phyloP scores from a whole-genome alignment of 2,797 vertebrate species.

The Epinephelus coioides region DNA sequence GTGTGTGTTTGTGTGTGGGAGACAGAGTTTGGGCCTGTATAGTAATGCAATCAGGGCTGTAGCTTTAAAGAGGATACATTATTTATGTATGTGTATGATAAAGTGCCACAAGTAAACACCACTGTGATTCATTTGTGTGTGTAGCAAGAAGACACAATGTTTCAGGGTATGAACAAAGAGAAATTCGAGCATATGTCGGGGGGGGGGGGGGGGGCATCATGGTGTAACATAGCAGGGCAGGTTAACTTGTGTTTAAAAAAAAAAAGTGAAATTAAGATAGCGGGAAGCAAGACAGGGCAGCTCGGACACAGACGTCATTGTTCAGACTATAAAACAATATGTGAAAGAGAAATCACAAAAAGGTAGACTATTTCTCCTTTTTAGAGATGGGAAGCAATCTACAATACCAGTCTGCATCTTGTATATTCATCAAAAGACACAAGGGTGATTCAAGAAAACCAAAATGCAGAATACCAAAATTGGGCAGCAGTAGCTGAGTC shows the following conservation, averaged over 20 bases:
- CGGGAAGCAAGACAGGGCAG: not conserved
- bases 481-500: no score
- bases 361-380: no score
- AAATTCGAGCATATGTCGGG: not conserved
- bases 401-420: no score
- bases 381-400: no score
- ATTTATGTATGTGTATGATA: conserved; percentile 24
- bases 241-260: not conserved
- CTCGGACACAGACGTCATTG: not conserved
- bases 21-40: conserved; percentile 31
- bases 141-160: conserved; percentile 7
- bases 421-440: no score
- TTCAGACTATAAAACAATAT: not conserved
- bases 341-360: no score
- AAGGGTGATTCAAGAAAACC: no score
- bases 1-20: conserved; percentile 21
- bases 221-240: conserved; percentile 12
- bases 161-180: conserved; percentile 10
- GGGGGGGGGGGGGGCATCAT: not conserved
- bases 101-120: conserved; percentile 31
- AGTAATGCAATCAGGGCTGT: conserved; percentile 42
- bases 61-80: conserved; percentile 34
- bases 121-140: conserved; percentile 15
- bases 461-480: no score
- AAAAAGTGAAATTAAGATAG: not conserved